Conservation (phyloP, 1,140 invertebrate species). For the Aleiodes sp. region DNA sequence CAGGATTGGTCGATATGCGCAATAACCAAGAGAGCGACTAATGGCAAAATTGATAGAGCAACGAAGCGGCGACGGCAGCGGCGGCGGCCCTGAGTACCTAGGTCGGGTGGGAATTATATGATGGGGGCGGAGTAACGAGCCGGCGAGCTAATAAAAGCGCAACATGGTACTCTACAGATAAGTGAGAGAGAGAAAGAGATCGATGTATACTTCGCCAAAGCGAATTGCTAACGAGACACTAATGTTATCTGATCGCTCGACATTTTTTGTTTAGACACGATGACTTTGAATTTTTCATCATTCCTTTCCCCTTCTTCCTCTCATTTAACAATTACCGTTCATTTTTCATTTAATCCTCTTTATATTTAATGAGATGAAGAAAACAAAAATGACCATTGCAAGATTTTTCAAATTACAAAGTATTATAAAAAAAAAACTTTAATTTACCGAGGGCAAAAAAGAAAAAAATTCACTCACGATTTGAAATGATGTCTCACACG, state of each 20-base stretch:
- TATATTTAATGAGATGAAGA: not conserved
- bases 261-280: not conserved
- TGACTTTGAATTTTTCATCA: not conserved
- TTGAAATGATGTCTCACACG: conserved; percentile 38
- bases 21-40: not conserved
- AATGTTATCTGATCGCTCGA: conserved; percentile 15
- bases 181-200: not conserved
- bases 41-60: conserved; percentile 29
- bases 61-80: no score
- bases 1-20: not conserved
- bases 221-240: conserved; percentile 23
- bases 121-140: conserved; percentile 24
- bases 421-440: not conserved
- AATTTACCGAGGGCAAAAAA: not conserved
- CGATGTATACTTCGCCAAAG: not conserved
- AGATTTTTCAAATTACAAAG: no score
- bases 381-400: not conserved
- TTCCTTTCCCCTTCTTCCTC: not conserved
- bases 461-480: conserved; percentile 16
- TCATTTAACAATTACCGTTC: no score
- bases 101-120: conserved; percentile 13
- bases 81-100: not conserved
- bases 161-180: not conserved
- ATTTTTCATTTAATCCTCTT: no score
- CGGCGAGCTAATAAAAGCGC: conserved; percentile 22